phyloP scores from a whole-genome alignment of 1,140 invertebrate species.

The Tyrophagus putrescentiae region DNA sequence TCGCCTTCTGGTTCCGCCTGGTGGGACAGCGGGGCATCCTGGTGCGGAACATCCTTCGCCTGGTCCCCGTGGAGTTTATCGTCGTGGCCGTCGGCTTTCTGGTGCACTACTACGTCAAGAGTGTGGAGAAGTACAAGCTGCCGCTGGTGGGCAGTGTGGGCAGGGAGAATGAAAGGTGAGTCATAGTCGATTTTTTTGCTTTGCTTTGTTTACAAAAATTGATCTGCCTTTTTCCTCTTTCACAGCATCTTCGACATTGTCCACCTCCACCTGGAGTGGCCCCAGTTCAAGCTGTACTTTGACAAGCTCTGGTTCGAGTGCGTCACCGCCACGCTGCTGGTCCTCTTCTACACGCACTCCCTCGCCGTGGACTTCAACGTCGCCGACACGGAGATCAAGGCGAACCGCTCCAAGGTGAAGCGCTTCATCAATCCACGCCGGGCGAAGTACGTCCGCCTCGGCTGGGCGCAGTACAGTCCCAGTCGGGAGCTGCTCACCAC shows the following conservation, averaged over 20 bases:
- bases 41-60: neutral
- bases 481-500: neutral
- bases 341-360: slow-evolving; percentile 3
- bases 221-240: neutral
- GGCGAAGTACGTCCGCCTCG: slow-evolving; percentile 2
- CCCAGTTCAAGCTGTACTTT: neutral
- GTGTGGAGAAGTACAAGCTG: slow-evolving; percentile 6
- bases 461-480: neutral
- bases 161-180: neutral
- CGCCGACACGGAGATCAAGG: neutral
- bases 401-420: neutral
- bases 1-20: neutral
- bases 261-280: neutral
- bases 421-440: neutral
- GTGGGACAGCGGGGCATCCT: neutral
- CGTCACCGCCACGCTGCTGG: neutral
- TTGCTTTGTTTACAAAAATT: neutral
- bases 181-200: neutral
- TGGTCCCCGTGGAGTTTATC: slow-evolving; percentile 9
- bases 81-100: neutral
- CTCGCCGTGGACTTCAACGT: neutral
- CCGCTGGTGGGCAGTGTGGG: neutral
- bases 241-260: slow-evolving; percentile 3
- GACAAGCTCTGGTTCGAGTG: neutral
- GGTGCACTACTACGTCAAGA: neutral